Conservation (phyloP, 1,140 invertebrate genomes). For the Belonocnema kinseyi region DNA sequence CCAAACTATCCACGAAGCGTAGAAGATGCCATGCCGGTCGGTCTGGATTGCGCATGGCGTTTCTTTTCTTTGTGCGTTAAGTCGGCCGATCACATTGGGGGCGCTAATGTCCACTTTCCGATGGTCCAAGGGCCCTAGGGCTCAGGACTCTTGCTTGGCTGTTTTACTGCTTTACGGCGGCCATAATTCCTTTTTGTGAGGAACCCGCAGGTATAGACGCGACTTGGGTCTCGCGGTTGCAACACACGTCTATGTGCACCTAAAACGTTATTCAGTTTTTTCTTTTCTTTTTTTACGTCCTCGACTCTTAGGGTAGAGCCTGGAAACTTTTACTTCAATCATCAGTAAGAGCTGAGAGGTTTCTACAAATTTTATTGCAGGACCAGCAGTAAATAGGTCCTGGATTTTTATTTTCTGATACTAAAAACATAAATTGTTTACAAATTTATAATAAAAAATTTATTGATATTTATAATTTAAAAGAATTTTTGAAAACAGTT, state of each 20-base stretch:
- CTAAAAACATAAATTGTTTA: no score
- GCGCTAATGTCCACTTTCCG: slow-evolving; percentile 70
- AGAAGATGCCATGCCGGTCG: slow-evolving; percentile 26
- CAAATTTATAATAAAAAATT: no score
- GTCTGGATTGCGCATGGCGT: slow-evolving; percentile 41
- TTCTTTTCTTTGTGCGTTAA: slow-evolving; percentile 58
- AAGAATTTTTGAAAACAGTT: no score
- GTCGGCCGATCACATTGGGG: slow-evolving; percentile 60
- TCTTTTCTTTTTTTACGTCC: slow-evolving; percentile 30
- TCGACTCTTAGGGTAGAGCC: neutral
- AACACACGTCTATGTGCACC: slow-evolving; percentile 10
- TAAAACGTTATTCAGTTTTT: slow-evolving; percentile 39
- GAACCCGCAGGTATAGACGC: slow-evolving; percentile 64
- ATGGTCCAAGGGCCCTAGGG: slow-evolving; percentile 48
- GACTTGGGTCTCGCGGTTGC: slow-evolving; percentile 46
- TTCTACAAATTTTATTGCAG: no score
- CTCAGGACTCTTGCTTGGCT: slow-evolving; percentile 58
- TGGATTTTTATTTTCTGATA: no score
- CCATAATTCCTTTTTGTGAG: slow-evolving; percentile 67
- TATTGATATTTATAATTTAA: no score
- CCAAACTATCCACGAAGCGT: slow-evolving; percentile 53
- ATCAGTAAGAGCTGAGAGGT: no score
- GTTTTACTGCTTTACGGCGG: slow-evolving; percentile 71
- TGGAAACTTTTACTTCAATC: no score
- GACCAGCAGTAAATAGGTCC: no score